Evolutionary conservation across 2,888 invertebrate species (phyloP).

Genomic region (Brachylomia viminalis): DNA sequence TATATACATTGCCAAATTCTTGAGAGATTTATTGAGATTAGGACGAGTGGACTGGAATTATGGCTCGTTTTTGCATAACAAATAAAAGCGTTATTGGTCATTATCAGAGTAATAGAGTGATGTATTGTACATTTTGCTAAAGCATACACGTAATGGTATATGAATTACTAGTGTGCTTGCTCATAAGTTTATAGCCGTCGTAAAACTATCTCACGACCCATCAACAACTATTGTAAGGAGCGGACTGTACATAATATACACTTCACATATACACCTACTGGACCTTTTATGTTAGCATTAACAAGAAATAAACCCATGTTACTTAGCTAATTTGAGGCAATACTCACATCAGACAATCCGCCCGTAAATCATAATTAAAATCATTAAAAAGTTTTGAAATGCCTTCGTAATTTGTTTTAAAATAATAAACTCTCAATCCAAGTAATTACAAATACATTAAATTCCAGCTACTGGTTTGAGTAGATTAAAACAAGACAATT

Average conservation of each 20-base stretch:
- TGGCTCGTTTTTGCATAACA: conserved; percentile 6
- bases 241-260: background rate
- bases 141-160: background rate
- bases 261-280: background rate
- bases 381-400: conserved; percentile 36
- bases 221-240: conserved; percentile 36
- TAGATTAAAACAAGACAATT: conserved; percentile 48
- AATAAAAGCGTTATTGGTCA: conserved; percentile 18
- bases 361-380: conserved; percentile 14
- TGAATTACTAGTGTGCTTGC: conserved; percentile 21
- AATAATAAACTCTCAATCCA: conserved; percentile 41
- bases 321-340: conserved; percentile 28
- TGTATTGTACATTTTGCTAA: background rate
- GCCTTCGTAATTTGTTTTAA: conserved; percentile 37
- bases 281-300: conserved; percentile 26
- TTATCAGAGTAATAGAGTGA: background rate
- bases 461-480: conserved; percentile 36
- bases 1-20: conserved; percentile 12
- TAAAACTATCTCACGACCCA: conserved; percentile 54
- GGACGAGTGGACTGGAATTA: background rate
- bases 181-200: conserved; percentile 50
- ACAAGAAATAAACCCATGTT: conserved; percentile 35
- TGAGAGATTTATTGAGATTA: background rate
- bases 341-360: background rate
- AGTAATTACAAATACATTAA: conserved; percentile 60